A percentile compares a stretch with the other conserved stretches of the same genome.
Evolutionary conservation across 2,113 vertebrate species (phyloP).

Genomic region (Pao palembangensis): DNA sequence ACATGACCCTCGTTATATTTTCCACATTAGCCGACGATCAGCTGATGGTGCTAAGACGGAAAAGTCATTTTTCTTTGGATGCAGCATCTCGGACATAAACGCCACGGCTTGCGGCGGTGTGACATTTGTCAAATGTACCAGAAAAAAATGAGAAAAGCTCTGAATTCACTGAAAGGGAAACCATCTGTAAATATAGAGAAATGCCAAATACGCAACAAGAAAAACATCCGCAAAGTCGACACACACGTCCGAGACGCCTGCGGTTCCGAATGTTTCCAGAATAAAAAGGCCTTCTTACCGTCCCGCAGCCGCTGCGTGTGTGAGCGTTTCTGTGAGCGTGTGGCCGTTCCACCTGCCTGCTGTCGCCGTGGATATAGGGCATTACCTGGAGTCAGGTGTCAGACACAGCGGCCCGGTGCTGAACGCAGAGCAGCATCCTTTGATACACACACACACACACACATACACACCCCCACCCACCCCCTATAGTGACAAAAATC

Average conservation of each 20-base stretch:
- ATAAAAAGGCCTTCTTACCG: conserved; percentile 70
- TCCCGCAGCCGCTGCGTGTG: conserved; percentile 37
- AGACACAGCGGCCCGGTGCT: conserved; percentile 26
- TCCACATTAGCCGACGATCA: conserved; percentile 40
- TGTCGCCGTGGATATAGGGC: conserved; percentile 75
- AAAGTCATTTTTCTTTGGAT: no score
- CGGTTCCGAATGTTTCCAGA: not conserved
- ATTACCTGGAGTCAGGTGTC: conserved; percentile 81
- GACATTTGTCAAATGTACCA: not conserved
- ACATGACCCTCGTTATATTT: conserved; percentile 57
- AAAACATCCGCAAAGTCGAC: not conserved
- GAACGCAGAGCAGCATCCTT: no score
- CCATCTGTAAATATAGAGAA: conserved; percentile 2
- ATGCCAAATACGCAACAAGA: not conserved
- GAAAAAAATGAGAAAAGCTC: not conserved
- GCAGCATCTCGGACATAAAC: conserved; percentile 9
- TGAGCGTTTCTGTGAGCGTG: conserved; percentile 45
- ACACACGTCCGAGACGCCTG: no score
- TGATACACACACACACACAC: no score
- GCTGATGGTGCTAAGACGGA: conserved; percentile 6
- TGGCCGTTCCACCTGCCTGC: conserved; percentile 74
- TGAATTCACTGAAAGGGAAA: not conserved
- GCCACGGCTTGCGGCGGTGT: no score
- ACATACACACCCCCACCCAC: no score
- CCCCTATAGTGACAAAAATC: conserved; percentile 16